Conservation (phyloP, 2,113 vertebrate genomes). For the Tringa solitaria region DNA sequence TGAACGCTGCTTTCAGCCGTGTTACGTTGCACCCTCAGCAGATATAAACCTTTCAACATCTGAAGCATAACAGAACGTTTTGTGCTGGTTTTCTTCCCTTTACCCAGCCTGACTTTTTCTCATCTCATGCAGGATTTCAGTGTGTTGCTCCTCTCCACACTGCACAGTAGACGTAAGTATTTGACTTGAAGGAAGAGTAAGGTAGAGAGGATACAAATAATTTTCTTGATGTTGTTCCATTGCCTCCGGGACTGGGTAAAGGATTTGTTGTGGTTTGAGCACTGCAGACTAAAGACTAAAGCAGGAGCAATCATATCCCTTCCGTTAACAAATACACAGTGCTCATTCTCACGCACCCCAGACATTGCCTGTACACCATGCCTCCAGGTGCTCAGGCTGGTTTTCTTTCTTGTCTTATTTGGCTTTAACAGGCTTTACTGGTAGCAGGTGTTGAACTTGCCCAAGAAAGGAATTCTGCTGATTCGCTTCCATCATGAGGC, state of each 20-base stretch:
- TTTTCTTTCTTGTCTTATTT: not conserved
- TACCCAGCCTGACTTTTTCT: not conserved
- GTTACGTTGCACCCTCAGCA: not conserved
- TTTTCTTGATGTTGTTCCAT: not conserved
- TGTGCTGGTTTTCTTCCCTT: not conserved
- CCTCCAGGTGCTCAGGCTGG: not conserved
- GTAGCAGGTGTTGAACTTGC: not conserved
- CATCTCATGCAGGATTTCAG: not conserved
- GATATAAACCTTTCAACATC: not conserved
- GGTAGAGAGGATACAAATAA: not conserved
- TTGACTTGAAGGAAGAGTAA: not conserved
- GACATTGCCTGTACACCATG: not conserved
- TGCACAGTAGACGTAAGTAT: not conserved
- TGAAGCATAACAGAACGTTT: not conserved
- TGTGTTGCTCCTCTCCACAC: not conserved
- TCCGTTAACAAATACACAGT: not conserved
- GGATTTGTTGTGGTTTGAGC: not conserved
- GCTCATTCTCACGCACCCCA: not conserved
- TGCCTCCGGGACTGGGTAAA: not conserved
- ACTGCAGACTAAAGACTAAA: not conserved
- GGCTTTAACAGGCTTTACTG: not conserved
- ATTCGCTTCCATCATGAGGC: not conserved
- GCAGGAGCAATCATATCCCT: not conserved
- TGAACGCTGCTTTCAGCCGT: fast-evolving
- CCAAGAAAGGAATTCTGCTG: not conserved